Conservation (phyloP, 1,140 invertebrate genomes). For the Aphis craccivora region DNA sequence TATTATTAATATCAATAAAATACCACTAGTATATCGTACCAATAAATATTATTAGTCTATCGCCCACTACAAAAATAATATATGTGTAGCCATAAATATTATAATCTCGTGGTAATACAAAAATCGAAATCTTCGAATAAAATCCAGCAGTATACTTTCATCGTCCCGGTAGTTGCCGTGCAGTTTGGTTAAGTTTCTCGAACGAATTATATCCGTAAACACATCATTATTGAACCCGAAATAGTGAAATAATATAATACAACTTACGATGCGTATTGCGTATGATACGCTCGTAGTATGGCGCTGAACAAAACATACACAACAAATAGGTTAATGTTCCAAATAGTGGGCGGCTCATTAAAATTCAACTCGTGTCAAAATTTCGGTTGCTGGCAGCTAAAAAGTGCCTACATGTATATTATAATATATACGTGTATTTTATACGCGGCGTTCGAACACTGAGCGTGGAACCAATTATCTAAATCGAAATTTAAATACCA, state of each 20-base stretch:
- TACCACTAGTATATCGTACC: background rate
- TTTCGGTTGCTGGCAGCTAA: conserved; percentile 23
- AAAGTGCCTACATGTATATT: background rate
- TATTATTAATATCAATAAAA: background rate
- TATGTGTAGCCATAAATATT: background rate
- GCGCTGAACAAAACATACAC: background rate
- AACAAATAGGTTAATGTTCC: conserved; percentile 10
- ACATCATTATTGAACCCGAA: background rate
- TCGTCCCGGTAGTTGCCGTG: background rate
- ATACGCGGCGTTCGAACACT: background rate
- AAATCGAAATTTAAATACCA: conserved; percentile 42
- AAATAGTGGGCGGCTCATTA: conserved; percentile 35
- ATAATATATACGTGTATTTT: background rate
- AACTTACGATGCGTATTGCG: background rate
- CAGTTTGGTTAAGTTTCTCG: background rate
- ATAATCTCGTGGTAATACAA: background rate
- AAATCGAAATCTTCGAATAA: background rate
- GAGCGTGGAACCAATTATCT: conserved; percentile 17
- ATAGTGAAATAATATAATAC: conserved; percentile 7
- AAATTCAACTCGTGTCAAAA: conserved; percentile 39
- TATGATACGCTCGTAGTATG: background rate
- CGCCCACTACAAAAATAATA: background rate
- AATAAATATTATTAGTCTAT: background rate
- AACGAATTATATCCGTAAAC: background rate
- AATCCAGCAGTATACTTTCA: background rate